Base-by-base conservation (phyloP, 2,888 invertebrate genomes). In the Machimus atricapillus region DNA sequence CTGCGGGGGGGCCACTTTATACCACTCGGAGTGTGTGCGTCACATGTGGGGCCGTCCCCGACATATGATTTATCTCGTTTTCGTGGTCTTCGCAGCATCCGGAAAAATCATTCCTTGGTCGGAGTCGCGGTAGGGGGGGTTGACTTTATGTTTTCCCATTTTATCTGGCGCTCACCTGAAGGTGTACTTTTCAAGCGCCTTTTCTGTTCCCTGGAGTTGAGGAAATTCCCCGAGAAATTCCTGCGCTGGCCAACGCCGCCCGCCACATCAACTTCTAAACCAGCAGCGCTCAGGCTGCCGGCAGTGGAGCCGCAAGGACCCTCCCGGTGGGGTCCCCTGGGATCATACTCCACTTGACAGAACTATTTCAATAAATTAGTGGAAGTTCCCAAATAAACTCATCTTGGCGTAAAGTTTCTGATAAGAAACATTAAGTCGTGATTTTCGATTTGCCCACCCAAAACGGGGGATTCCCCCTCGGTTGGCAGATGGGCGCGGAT, bases 341-440 rank as follows among this genome's bases (percentile, higher is more conserved):
- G 37, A 58, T 73, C 73, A 19, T 56, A 46, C 85, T 85, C 43
- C 73, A 46, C 66, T 73, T 73, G 66, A 81, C 66, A 81, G 66
- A 79, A 87, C 87, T 87, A 82, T 87, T 74, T 52, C 74, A 81
- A 87, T 87, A 87, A 87, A 87, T 86, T 86, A 86, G 66, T 86
- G 81, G 43, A 73, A 79, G 66, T 79, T 73, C 46, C 66, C 16
- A 58, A 82, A 82, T 85, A 87, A 87, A 85, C 52, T 79, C 87
- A 87, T 87, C 78, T 87, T 74, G 74, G 87, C 78, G 87, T 85
- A 87, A 87, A 87, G 52, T 85, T 87, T 87, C 58, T 43, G 87
- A 87, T 87, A 87, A 87, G 87, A 85, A 87, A 86, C 79, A 78
- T 86, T 83, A 83, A 83, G 40, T 40, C 58, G 66, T 37, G 83